phyloP scores from a whole-genome alignment of 2,113 vertebrate species.

The Phycodurus eques region DNA sequence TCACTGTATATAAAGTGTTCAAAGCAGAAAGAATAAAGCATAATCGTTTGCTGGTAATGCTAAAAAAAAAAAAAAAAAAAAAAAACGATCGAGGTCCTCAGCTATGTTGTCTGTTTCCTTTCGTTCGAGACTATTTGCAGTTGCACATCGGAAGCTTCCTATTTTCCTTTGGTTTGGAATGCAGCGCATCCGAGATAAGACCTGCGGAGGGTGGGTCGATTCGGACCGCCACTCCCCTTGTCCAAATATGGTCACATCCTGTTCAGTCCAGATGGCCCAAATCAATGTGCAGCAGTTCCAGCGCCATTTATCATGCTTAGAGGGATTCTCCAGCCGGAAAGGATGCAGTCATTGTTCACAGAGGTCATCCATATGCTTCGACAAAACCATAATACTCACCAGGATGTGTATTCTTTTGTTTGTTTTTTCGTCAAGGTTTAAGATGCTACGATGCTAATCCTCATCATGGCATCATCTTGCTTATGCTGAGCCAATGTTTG shows the following conservation, averaged over 20 bases:
- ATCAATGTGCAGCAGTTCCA: slow-evolving; percentile 4
- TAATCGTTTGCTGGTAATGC: no score
- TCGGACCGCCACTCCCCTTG: neutral
- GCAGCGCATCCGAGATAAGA: neutral
- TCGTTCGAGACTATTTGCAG: neutral
- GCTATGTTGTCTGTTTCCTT: neutral
- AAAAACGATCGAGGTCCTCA: neutral
- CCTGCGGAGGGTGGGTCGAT: neutral
- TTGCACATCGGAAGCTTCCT: neutral
- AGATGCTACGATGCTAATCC: slow-evolving; percentile 45
- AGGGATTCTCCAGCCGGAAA: slow-evolving; percentile 16
- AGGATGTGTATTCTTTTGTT: slow-evolving; percentile 38
- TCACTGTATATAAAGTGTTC: no score
- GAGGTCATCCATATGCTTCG: slow-evolving; percentile 24
- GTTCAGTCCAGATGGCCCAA: slow-evolving; percentile 1
- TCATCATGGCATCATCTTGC: slow-evolving; percentile 49
- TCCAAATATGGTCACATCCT: neutral
- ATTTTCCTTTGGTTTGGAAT: neutral
- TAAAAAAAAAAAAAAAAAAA: no score
- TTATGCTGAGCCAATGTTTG: slow-evolving; percentile 37
- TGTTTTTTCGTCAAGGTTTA: slow-evolving; percentile 44
- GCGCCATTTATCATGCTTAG: slow-evolving; percentile 51
- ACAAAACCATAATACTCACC: slow-evolving; percentile 37
- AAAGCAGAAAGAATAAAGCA: no score
- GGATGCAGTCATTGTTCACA: slow-evolving; percentile 34